A percentile compares a stretch with the other conserved stretches of the same genome.
Conservation (phyloP, 2,888 invertebrate genomes). For the Neria commutata region DNA sequence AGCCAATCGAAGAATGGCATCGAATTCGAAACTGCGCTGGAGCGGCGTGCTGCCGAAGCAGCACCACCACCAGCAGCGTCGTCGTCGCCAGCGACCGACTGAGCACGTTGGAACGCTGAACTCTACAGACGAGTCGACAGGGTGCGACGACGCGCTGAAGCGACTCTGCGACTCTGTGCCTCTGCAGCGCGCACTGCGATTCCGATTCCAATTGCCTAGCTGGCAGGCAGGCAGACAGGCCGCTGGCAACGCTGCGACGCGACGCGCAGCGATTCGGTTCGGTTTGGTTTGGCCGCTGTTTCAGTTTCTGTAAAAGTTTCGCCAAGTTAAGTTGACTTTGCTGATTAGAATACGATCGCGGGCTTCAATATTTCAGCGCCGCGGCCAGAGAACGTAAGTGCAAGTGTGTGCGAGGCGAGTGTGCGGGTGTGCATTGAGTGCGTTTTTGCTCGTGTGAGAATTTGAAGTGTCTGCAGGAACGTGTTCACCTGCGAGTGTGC, state of each 20-base stretch:
- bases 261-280: conserved; percentile 47
- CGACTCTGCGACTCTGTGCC: conserved; percentile 24
- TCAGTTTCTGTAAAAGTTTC: conserved; percentile 57
- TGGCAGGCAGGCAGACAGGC: conserved; percentile 25
- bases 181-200: conserved; percentile 12
- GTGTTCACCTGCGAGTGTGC: conserved; percentile 17
- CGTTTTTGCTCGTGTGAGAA: not conserved
- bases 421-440: no score
- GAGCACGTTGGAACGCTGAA: conserved; percentile 25
- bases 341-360: conserved; percentile 7
- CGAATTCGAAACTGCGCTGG: no score
- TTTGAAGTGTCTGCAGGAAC: not conserved
- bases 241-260: conserved; percentile 33
- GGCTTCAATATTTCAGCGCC: no score
- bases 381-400: no score
- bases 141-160: conserved; percentile 34
- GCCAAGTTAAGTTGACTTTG: conserved; percentile 48
- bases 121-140: conserved; percentile 32
- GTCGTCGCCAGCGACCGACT: not conserved
- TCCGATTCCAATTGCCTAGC: conserved; percentile 24
- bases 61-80: not conserved
- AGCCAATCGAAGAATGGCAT: no score
- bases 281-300: conserved; percentile 46
- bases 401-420: no score
- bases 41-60: no score